Percentiles rank a stretch among this genome's conserved stretches.
Evolutionary conservation across 2,888 invertebrate species (phyloP).

Genomic region (Lithosia quadra): DNA sequence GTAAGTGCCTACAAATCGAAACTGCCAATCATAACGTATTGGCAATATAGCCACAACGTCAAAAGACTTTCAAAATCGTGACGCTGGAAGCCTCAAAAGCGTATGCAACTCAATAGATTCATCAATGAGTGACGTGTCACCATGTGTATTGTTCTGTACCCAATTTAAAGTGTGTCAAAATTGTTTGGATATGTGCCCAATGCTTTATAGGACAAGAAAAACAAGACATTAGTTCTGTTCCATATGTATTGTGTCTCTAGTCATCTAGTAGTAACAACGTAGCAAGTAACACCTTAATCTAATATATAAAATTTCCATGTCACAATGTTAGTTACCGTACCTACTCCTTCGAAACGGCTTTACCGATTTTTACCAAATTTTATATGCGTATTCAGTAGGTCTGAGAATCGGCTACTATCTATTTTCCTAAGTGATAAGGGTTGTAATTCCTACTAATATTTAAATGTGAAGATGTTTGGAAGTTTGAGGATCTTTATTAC

Average conservation of each 20-base stretch:
- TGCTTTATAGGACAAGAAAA: conserved; percentile 5
- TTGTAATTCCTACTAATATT: no score
- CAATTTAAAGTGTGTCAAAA: background rate
- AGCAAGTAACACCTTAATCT: background rate
- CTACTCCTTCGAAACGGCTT: no score
- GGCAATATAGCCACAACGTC: conserved; percentile 15
- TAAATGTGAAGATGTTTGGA: no score
- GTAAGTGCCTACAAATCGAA: conserved; percentile 15
- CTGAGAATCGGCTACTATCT: no score
- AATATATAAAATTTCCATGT: no score
- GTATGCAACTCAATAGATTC: background rate
- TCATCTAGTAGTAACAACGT: background rate
- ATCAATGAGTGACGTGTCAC: conserved; percentile 8
- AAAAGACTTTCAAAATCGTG: conserved; percentile 28
- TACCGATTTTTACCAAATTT: no score
- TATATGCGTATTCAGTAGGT: no score
- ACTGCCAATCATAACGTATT: conserved; percentile 22
- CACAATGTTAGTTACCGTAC: no score
- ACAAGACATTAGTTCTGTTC: conserved; percentile 5
- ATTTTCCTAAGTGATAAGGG: no score
- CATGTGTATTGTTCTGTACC: background rate
- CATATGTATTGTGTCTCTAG: background rate
- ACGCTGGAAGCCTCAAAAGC: background rate
- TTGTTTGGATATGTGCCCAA: background rate
- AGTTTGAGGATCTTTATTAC: no score